Base-by-base conservation (phyloP, 2,113 vertebrate species). In the Colossoma macropomum region DNA sequence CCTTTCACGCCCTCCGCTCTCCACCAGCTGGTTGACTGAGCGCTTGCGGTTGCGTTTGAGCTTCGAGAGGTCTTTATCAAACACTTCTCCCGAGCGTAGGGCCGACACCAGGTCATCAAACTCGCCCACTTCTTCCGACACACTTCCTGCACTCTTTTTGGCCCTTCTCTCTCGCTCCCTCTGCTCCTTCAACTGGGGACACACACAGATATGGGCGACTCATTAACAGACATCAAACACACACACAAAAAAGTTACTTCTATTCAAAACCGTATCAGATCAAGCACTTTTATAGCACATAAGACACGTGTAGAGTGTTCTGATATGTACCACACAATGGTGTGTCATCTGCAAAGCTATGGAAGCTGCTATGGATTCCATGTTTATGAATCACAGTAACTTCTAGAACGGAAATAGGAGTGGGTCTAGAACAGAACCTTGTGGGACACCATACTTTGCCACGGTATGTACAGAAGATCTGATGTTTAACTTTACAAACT, bases 1-100 rank as follows among this genome's bases (percentile, higher is more conserved):
- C 73, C 97, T 90, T 85, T 99, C 98, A 15, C 97, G 95, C 16
- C 91, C 91, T 38, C 95, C 95, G 16, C 94, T 93, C 73, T 98
- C 97, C 59, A 93, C 88, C 82, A 95, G 92, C 91, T 97, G 96
- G 93, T 95, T 95, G 72, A 96, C 97, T 0, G 96, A 96, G 73
- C 97, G 96, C 90, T 99, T 99, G 89, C 98, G 97, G 92, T 96
- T 97, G 48, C 97, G 96, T 86, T 98, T 99, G 68, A 99, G 96
- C 91, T 99, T 99, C 90, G 96, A 96, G 84, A 99, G 96, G 95
- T 99, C 98, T 92, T 98, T 99, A 94, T 99, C 98, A 2, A 99
- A 99, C 84, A 99, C 98, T 90, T 99, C 97, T 2, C 97, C 98
- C 0, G 98, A 98, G 71, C 97, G 95, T 87, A 99, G 72, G 0